phyloP scores from a whole-genome alignment of 1,140 invertebrate genomes.

The Drosophila arawakana region DNA sequence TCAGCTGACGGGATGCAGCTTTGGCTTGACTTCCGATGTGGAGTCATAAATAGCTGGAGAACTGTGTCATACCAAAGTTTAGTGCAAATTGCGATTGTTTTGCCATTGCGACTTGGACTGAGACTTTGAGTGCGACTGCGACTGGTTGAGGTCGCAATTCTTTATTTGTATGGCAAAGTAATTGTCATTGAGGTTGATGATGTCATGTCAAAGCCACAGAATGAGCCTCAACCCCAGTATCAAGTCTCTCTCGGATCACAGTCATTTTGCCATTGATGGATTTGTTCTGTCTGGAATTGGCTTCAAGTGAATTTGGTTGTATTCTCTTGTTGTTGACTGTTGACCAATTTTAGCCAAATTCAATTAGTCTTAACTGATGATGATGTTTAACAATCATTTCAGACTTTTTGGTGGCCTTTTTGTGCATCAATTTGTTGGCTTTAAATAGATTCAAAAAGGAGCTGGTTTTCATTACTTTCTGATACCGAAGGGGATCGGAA shows the following conservation, averaged over 20 bases:
- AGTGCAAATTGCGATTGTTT: conserved; percentile 13
- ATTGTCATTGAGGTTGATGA: conserved; percentile 67
- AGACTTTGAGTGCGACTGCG: conserved; percentile 37
- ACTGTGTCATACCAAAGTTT: conserved; percentile 25
- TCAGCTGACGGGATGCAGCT: conserved; percentile 2
- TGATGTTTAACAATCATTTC: conserved; percentile 29
- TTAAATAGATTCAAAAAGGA: conserved; percentile 56
- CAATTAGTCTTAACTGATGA: conserved; percentile 77
- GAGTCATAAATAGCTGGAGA: conserved; percentile 9
- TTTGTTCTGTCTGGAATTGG: conserved; percentile 56
- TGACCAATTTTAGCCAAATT: conserved; percentile 75
- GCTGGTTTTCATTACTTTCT: conserved; percentile 44
- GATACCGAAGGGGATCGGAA: conserved; percentile 45
- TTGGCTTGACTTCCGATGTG: conserved; percentile 3
- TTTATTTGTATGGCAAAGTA: conserved; percentile 71
- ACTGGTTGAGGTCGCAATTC: conserved; percentile 69
- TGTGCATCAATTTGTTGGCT: conserved; percentile 18
- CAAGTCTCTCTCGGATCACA: background rate
- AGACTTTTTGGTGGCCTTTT: conserved; percentile 1
- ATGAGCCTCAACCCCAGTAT: conserved; percentile 45
- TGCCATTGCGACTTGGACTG: conserved; percentile 45
- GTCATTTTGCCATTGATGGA: conserved; percentile 60
- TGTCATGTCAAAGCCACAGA: conserved; percentile 58
- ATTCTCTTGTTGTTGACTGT: conserved; percentile 47
- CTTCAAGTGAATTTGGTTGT: conserved; percentile 50